These are phyloP conservation scores for Smutsia temminckii DNA, from an alignment of 2,797 vertebrate species.

Conservation along the genomic window DNA sequence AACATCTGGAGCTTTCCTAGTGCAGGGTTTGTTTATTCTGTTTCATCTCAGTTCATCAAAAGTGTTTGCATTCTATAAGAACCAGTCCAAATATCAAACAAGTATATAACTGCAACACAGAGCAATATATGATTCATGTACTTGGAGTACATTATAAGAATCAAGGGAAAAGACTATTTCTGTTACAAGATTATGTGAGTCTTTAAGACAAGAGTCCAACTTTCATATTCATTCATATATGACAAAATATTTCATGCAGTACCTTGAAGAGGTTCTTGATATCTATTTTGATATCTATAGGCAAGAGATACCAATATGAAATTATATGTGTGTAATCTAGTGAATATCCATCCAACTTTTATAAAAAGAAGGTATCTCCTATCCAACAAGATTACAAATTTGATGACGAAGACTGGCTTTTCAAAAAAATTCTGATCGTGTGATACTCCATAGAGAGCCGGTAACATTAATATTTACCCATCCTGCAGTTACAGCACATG, in stretches of 20 bases:
- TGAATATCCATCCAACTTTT: not conserved
- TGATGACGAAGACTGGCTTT: not conserved
- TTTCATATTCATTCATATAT: not conserved
- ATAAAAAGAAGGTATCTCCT: not conserved
- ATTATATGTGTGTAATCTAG: not conserved
- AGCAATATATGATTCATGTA: not conserved
- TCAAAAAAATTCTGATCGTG: not conserved
- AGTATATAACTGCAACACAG: not conserved
- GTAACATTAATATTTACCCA: not conserved
- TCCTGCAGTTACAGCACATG: not conserved
- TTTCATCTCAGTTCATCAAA: not conserved
- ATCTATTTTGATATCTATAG: not conserved
- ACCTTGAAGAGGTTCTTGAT: not conserved
- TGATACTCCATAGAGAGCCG: not conserved
- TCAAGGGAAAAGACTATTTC: not conserved
- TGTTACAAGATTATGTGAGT: not conserved
- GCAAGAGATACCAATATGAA: not conserved
- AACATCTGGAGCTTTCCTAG: not conserved
- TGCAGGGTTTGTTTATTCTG: not conserved
- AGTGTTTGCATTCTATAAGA: not conserved
- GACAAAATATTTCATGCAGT: not conserved
- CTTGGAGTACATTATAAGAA: not conserved
- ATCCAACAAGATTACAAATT: not conserved
- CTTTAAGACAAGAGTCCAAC: not conserved
- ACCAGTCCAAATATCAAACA: not conserved